A percentile compares a stretch with the other conserved stretches of the same genome.
Conservation (phyloP, 1,140 invertebrate species). For the Antheraea mylitta region DNA sequence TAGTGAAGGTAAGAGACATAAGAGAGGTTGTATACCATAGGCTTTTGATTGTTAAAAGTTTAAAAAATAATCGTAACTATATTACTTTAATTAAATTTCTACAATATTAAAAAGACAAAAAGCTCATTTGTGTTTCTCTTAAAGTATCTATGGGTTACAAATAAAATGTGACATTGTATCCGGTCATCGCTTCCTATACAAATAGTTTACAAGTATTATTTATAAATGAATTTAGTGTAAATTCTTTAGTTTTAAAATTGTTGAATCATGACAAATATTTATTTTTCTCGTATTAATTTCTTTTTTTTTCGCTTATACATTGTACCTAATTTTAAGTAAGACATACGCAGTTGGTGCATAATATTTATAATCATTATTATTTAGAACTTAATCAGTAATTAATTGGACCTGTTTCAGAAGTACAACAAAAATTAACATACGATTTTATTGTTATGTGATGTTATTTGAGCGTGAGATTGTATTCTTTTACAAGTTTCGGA, state of each 20-base stretch:
- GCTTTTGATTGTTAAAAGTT: too few relatives aligned
- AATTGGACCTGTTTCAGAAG: background rate
- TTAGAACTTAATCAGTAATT: background rate
- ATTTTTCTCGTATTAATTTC: slow-evolving; percentile 40
- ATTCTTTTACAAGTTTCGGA: background rate
- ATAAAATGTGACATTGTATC: background rate
- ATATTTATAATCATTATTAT: slow-evolving; percentile 3
- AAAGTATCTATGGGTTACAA: background rate
- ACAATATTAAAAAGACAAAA: too few relatives aligned
- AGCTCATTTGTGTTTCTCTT: too few relatives aligned
- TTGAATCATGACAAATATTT: slow-evolving; percentile 73
- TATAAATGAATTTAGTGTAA: slow-evolving; percentile 36
- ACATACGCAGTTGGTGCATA: slow-evolving; percentile 2
- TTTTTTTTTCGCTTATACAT: background rate
- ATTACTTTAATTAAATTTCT: too few relatives aligned
- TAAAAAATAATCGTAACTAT: too few relatives aligned
- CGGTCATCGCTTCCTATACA: slow-evolving; percentile 10
- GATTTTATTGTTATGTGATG: background rate
- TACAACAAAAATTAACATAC: background rate
- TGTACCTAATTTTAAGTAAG: background rate
- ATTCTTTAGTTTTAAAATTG: slow-evolving; percentile 51
- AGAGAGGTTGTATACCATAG: too few relatives aligned
- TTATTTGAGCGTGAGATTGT: background rate
- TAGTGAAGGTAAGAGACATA: too few relatives aligned
- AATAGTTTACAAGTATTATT: slow-evolving; percentile 48